Base-by-base conservation (phyloP, 2,797 vertebrate genomes). In the Eptatretus atami region DNA sequence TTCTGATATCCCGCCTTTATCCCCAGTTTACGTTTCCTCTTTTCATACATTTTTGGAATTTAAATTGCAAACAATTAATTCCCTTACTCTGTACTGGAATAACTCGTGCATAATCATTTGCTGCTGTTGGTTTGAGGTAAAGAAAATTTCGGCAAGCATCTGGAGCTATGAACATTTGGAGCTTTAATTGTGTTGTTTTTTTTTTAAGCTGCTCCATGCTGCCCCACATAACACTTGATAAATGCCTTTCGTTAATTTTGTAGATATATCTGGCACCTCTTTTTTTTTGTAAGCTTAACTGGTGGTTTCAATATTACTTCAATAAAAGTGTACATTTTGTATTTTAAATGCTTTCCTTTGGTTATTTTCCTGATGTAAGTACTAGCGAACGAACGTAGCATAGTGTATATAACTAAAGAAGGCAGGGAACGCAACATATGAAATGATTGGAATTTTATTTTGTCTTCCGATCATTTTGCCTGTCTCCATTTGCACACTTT, bases 271-370 rank as follows among this genome's bases (percentile, higher is more conserved):
- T 10, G n/a, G 25, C 25, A n/a, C 25, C 25, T 44, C 6, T 61
- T 61, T 61, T n/a, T 9, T 9, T n/a, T n/a, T 61, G 25, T 10
- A 61, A 61, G 25, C n/a, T 61, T 61, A n/a, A 25, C n/a, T 61
- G 57, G 57, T n/a, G 57, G 25, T 25, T 61, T 61, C 25, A 61
- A 61, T 12, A 61, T 61, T n/a, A n/a, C 25, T 61, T 25, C n/a
- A 61, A 25, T n/a, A 61, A n/a, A n/a, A n/a, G 25, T 61, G 57
- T 61, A 61, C 57, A 61, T 61, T 61, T 61, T 61, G 57, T 61
- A 61, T 61, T 61, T 61, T 61, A 61, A 61, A 25, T n/a, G 57
- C n/a, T 61, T 61, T 61, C 25, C n/a, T 61, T 61, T 61, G n/a
- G n/a, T 25, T 61, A n/a, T 61, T 61, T 61, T 61, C 57, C 25